Evolutionary conservation across 2,113 vertebrate genomes (phyloP), one percentile per base, ranked within the genome.

Genomic region (Macrotis lagotis): DNA sequence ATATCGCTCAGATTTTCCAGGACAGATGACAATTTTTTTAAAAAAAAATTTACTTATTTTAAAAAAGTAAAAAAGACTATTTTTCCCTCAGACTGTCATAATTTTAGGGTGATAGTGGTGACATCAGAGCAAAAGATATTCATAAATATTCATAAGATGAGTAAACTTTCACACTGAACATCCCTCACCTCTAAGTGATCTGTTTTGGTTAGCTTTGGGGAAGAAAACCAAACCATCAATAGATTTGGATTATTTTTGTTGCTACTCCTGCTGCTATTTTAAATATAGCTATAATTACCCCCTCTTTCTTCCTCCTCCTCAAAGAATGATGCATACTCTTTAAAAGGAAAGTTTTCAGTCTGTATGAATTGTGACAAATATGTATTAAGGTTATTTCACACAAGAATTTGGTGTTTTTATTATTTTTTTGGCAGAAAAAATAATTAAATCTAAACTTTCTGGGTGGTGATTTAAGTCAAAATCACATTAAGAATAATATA

Each of bases 381-480:
- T 92, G 88, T 83, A 83, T 93, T 89, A 48, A 83, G 37, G 50
- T 93, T 50, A 8, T 48, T 55, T 96, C 90, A 94, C 50, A 90
- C 19, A 92, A 47, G 74, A 91, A 24, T 51, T 90, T 74, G 25
- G n/a, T n/a, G n/a, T n/a, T n/a, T n/a, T n/a, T n/a, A n/a, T n/a
- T n/a, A n/a, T n/a, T 92, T 2, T 94, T 93, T 93, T 47, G 50
- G 91, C 92, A 50, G 48, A 95, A 94, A 44, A 92, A 91, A 93
- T 91, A 49, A 94, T 55, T 95, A 91, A 95, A 44, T 94, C n/a
- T 50, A 5, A 47, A 16, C 50, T 95, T 88, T 74, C 91, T 22
- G 94, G 52, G 37, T 94, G 22, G 37, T 96, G 49, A 93, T 90
- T 96, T 93, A 50, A 91, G 74, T 94, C 44, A 51, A 31, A 94